phyloP scores from a whole-genome alignment of 2,888 invertebrate species.

The Choristoneura rosaceana region DNA sequence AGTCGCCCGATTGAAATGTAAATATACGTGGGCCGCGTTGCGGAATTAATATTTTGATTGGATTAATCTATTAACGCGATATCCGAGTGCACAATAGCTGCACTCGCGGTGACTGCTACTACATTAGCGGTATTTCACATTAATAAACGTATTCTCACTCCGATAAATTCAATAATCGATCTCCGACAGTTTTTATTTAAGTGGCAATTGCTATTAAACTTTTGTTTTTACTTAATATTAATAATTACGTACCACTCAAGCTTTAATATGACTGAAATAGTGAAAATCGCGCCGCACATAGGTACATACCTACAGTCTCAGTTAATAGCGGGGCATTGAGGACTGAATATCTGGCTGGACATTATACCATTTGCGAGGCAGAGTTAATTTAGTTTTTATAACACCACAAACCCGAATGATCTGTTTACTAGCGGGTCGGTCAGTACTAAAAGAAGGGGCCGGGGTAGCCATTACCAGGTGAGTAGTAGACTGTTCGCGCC shows the following conservation, averaged over 20 bases:
- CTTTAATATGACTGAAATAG: background rate
- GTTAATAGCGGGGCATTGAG: slow-evolving; percentile 69
- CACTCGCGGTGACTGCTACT: slow-evolving; percentile 53
- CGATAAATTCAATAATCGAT: slow-evolving; percentile 20
- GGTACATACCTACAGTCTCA: slow-evolving; percentile 66
- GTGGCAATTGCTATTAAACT: background rate
- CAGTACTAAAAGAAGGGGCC: slow-evolving; percentile 84
- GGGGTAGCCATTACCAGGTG: slow-evolving; percentile 80
- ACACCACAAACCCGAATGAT: slow-evolving; percentile 86
- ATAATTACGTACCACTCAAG: background rate
- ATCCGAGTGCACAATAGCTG: slow-evolving; percentile 68
- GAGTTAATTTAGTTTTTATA: slow-evolving; percentile 85
- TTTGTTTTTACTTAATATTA: background rate
- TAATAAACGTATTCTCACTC: slow-evolving; percentile 39
- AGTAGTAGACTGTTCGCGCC: slow-evolving; percentile 64
- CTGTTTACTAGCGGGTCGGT: slow-evolving; percentile 86
- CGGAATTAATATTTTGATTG: slow-evolving; percentile 84
- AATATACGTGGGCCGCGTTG: slow-evolving; percentile 71
- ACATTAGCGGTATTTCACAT: slow-evolving; percentile 42
- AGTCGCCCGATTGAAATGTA: slow-evolving; percentile 77
- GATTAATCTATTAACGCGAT: slow-evolving; percentile 83
- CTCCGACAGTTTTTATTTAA: background rate
- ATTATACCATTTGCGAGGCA: slow-evolving; percentile 69
- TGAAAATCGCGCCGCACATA: slow-evolving; percentile 65
- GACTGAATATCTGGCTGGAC: slow-evolving; percentile 77